Conservation (phyloP, 2,888 invertebrate species). For the Steinernema carpocapsae region DNA sequence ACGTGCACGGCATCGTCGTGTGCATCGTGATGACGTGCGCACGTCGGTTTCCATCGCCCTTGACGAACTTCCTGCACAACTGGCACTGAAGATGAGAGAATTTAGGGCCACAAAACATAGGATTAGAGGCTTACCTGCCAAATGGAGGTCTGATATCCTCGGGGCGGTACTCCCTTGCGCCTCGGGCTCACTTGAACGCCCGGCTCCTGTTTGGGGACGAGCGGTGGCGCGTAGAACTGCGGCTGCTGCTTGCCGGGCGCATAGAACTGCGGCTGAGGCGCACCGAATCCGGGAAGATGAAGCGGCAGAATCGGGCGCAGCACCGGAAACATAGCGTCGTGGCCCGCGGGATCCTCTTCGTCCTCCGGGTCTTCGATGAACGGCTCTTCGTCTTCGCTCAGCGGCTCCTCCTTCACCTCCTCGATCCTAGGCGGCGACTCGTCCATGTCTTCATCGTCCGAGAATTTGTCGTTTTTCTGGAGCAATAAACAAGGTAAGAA, state of each 20-base stretch:
- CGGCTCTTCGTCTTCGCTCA: too few species aligned
- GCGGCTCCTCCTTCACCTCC: neutral
- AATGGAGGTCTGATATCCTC: neutral
- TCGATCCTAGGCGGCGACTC: neutral
- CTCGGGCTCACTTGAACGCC: neutral
- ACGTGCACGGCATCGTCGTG: neutral
- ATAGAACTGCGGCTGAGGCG: too few species aligned
- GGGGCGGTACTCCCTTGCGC: neutral
- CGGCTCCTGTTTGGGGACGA: neutral
- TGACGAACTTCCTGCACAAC: neutral
- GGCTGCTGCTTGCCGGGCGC: too few species aligned
- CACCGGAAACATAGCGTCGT: too few species aligned
- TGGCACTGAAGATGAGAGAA: neutral
- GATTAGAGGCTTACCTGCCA: neutral
- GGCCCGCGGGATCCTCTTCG: too few species aligned
- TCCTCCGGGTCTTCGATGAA: too few species aligned
- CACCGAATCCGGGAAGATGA: too few species aligned
- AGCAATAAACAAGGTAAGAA: neutral
- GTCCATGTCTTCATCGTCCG: neutral
- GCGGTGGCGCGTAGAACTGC: neutral
- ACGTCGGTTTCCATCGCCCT: conserved; percentile 1
- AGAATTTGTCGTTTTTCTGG: neutral
- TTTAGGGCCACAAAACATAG: neutral
- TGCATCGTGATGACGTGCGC: neutral
- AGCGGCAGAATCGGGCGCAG: too few species aligned